These are phyloP conservation scores for Melanargia galathea DNA, from an alignment of 2,888 invertebrate species.

Conservation along the genomic window DNA sequence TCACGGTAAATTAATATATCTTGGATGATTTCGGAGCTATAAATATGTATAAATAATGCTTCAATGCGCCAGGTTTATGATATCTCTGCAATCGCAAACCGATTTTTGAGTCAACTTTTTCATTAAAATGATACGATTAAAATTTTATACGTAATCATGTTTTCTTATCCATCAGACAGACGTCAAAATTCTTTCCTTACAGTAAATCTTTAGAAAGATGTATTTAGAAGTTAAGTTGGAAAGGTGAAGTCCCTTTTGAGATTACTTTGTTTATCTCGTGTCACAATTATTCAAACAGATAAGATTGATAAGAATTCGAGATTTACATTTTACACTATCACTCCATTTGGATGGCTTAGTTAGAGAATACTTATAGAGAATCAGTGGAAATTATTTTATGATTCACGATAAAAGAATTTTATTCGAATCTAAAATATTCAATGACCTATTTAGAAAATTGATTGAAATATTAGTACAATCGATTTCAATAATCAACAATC, in stretches of 20 bases:
- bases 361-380: too few relatives aligned
- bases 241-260: conserved; percentile 1
- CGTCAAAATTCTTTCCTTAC: not conserved
- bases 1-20: not conserved
- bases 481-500: conserved; percentile 10
- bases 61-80: too few relatives aligned
- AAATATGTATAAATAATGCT: too few relatives aligned
- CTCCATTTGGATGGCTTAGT: too few relatives aligned
- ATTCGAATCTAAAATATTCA: conserved; percentile 6
- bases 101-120: not conserved
- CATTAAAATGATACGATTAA: not conserved
- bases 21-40: not conserved
- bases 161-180: not conserved
- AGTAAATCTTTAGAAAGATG: not conserved
- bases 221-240: not conserved
- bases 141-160: not conserved
- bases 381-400: not conserved
- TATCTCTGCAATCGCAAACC: too few relatives aligned
- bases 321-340: too few relatives aligned
- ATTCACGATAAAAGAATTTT: conserved; percentile 4
- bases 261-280: not conserved
- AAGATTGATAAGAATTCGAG: conserved; percentile 8
- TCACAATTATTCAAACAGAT: conserved; percentile 4
- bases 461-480: not conserved
- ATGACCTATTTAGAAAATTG: conserved; percentile 17